Evolutionary conservation across 2,113 vertebrate species (phyloP), one percentile per base, ranked within the genome.

Genomic region (Zosterops hypoxanthus): DNA sequence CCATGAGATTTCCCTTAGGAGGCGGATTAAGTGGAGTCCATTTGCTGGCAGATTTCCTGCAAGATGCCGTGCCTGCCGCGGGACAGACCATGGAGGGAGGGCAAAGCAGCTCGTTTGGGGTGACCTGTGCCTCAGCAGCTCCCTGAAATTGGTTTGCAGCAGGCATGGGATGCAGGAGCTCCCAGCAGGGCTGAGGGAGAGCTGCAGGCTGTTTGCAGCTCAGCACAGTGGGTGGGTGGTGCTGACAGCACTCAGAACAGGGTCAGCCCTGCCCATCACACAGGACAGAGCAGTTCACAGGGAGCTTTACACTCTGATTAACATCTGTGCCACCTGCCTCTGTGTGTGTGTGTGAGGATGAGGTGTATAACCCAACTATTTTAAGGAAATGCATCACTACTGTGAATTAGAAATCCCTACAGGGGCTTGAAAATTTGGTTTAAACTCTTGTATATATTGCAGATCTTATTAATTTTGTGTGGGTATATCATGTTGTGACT

Each of bases 401-500:
- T 57, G 12, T 34, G n/a, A 60, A 34, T 82, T 50, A 60, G 53
- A 59, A 82, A 82, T 59, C 33, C 9, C 33, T 71, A 8, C 4
- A 41, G 25, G 12, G 17, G 20, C 56, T 72, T 69, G 31, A 59
- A 82, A 66, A 44, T 73, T 70, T 63, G 47, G 9, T 61, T 82
- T 65, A 29, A 73, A 46, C 31, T 34, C 31, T n/a, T 39, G 4
- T 50, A 21, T 4, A 29, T 53, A 59, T 44, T 64, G 72, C 53
- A 91, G 50, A 50, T 72, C 6, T 78, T 75, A 73, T 8, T 90
- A 63, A 59, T 95, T 88, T 60, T 50, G 25, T 93, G 64, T 76
- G 80, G 49, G 46, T 86, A 46, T 76, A 31, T 61, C 10, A 11
- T 60, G 75, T 49, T 86, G 14, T 61, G 81, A 84, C 77, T 80